Evolutionary conservation across 2,888 invertebrate species (phyloP).

Genomic region (Agrotis puta): DNA sequence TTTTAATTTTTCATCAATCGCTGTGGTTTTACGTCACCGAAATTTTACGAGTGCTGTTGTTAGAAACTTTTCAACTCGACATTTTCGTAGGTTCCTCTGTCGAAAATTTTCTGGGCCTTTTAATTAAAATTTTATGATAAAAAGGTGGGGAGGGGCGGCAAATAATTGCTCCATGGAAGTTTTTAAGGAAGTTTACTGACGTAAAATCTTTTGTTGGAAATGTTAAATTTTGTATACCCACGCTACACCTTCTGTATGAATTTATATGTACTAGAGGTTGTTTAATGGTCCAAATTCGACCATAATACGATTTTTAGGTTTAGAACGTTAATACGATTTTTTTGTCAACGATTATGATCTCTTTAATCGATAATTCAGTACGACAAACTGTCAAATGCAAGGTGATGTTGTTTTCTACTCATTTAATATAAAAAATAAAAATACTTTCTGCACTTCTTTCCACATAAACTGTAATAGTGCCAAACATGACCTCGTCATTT

Average conservation of each 20-base stretch:
- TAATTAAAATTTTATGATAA: constrained; percentile 46
- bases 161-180: constrained; percentile 37
- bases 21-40: constrained; percentile 34
- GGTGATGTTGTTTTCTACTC: too few species aligned
- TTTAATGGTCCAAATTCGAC: too few species aligned
- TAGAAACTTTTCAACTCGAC: constrained; percentile 36
- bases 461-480: too few species aligned
- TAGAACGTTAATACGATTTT: too few species aligned
- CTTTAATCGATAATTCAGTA: too few species aligned
- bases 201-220: constrained; percentile 11
- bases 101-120: constrained; percentile 26
- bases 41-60: constrained; percentile 11
- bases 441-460: too few species aligned
- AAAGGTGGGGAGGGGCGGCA: constrained; percentile 21
- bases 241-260: neutral
- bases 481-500: too few species aligned
- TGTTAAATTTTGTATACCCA: neutral
- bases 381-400: too few species aligned
- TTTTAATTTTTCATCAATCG: constrained; percentile 23
- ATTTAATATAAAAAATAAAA: too few species aligned
- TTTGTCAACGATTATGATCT: too few species aligned
- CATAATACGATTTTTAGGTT: neutral
- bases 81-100: constrained; percentile 15
- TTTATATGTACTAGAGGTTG: too few species aligned
- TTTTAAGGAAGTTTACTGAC: constrained; percentile 16